Conservation (phyloP, 2,888 invertebrate genomes). For the Orthosia cruda region DNA sequence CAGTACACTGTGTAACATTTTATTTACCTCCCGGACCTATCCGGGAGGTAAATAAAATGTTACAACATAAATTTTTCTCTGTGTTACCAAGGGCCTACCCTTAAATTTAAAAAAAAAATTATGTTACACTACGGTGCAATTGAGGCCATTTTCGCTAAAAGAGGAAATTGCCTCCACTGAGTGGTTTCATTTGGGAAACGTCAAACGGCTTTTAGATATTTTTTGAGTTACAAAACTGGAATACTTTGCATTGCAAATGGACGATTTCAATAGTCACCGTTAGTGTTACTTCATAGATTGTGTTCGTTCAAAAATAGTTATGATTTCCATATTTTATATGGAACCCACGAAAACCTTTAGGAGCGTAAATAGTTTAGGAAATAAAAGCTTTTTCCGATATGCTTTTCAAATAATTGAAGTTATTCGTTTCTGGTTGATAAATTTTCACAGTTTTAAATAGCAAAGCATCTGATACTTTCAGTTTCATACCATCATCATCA, state of each 20-base stretch:
- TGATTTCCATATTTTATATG: slow-evolving; percentile 42
- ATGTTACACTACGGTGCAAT: slow-evolving; percentile 64
- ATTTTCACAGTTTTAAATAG: not conserved
- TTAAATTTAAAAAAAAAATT: not conserved
- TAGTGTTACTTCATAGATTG: not conserved
- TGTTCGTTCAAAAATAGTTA: slow-evolving; percentile 23
- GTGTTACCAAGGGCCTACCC: too few species aligned
- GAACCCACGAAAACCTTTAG: slow-evolving; percentile 5
- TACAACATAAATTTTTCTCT: too few species aligned
- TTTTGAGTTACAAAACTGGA: slow-evolving; percentile 69
- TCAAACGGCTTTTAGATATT: slow-evolving; percentile 79
- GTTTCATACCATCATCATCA: not conserved
- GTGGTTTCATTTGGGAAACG: slow-evolving; percentile 81
- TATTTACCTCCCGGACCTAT: not conserved
- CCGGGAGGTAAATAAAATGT: too few species aligned
- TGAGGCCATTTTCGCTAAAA: slow-evolving; percentile 63
- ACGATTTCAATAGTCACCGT: slow-evolving; percentile 50
- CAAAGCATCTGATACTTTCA: not conserved
- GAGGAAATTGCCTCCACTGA: slow-evolving; percentile 76
- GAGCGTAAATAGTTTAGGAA: not conserved
- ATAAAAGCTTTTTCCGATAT: not conserved
- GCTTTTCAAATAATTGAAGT: not conserved
- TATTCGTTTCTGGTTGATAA: not conserved
- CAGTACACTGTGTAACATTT: not conserved
- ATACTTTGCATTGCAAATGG: slow-evolving; percentile 64